Conservation (phyloP, 1,140 invertebrate species). For the Sesamia nonagrioides region DNA sequence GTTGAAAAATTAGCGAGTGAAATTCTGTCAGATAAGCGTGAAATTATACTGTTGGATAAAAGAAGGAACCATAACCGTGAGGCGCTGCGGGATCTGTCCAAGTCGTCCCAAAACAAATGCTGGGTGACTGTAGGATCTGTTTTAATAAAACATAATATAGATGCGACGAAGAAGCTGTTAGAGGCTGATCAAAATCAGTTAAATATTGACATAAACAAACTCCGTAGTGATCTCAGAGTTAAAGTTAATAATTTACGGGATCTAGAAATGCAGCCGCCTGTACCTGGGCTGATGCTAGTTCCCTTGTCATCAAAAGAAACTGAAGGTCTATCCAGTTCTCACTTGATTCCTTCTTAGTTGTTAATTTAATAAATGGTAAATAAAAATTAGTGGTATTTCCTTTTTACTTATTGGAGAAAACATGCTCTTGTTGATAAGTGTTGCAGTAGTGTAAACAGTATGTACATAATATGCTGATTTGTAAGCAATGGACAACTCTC, state of each 20-base stretch:
- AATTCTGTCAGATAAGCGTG: constrained; percentile 90
- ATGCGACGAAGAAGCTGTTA: constrained; percentile 89
- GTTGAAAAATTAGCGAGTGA: constrained; percentile 88
- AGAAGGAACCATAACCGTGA: constrained; percentile 93
- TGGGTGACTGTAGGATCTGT: constrained; percentile 93
- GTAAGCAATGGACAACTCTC: too few species aligned
- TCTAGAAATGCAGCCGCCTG: constrained; percentile 91
- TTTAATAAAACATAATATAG: constrained; percentile 90
- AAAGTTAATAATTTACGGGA: constrained; percentile 93
- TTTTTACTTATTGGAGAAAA: too few species aligned
- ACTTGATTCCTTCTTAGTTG: constrained; percentile 11
- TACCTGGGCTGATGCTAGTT: constrained; percentile 91
- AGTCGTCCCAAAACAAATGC: constrained; percentile 87
- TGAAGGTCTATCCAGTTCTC: constrained; percentile 77
- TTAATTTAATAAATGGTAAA: constrained; percentile 4
- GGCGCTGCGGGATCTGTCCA: constrained; percentile 90
- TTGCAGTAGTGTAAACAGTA: too few species aligned
- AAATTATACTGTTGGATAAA: constrained; percentile 92
- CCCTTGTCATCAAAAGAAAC: constrained; percentile 91
- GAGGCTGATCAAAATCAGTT: constrained; percentile 93
- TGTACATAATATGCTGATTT: too few species aligned
- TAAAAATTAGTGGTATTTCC: too few species aligned
- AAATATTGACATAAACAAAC: constrained; percentile 91
- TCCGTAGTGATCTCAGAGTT: constrained; percentile 91
- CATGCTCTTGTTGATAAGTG: too few species aligned